Percentiles rank a stretch among this genome's conserved stretches.
phyloP scores from a whole-genome alignment of 2,113 vertebrate genomes.

The Cichladusa arquata region DNA sequence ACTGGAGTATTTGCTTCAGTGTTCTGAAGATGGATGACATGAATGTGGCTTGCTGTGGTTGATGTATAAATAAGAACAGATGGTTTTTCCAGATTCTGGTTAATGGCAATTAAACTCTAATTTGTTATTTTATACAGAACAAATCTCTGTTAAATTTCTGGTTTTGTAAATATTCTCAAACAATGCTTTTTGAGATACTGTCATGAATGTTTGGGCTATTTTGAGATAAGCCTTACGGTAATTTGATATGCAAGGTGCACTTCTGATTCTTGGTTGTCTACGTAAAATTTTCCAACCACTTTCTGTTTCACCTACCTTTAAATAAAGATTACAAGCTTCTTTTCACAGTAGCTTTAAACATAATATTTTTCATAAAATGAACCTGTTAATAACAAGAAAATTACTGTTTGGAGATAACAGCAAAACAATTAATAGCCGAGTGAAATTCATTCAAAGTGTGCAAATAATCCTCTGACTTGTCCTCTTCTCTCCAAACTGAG shows the following conservation, averaged over 20 bases:
- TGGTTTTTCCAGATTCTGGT: conserved; percentile 12
- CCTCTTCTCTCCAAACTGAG: no score
- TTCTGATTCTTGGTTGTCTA: not conserved
- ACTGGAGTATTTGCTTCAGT: not conserved
- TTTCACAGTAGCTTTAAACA: not conserved
- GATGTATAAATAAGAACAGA: conserved; percentile 27
- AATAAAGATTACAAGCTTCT: not conserved
- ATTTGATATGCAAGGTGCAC: not conserved
- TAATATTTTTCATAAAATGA: not conserved
- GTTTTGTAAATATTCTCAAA: not conserved
- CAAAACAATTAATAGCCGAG: not conserved
- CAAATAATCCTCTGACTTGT: not conserved
- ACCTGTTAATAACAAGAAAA: not conserved
- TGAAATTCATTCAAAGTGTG: not conserved
- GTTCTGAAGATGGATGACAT: not conserved
- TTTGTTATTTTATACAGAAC: conserved; percentile 37
- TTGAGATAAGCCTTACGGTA: not conserved
- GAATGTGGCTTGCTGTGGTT: not conserved
- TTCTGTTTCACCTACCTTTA: not conserved
- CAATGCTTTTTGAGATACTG: not conserved
- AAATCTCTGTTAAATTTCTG: not conserved
- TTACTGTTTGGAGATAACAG: not conserved
- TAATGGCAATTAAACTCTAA: conserved; percentile 31
- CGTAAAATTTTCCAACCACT: not conserved
- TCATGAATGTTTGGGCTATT: not conserved